Evolutionary conservation across 2,113 vertebrate genomes (phyloP).

Genomic region (Isurus oxyrinchus): DNA sequence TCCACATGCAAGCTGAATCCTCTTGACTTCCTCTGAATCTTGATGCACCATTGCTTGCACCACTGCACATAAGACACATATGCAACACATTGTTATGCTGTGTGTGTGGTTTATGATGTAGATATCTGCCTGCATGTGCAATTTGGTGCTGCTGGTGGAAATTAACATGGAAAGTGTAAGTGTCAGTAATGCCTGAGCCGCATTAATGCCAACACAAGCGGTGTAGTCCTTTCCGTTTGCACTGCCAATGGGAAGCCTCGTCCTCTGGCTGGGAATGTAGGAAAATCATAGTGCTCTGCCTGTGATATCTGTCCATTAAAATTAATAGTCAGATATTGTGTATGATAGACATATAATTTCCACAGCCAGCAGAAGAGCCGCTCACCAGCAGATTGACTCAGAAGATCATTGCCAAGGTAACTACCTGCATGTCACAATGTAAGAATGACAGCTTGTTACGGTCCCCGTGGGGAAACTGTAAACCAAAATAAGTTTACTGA

Average conservation of each 20-base stretch:
- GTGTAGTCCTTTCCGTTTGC: background rate
- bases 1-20: background rate
- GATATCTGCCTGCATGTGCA: background rate
- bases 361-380: background rate
- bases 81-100: background rate
- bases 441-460: background rate
- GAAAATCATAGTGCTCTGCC: background rate
- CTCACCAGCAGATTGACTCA: background rate
- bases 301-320: constrained; percentile 9
- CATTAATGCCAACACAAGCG: background rate
- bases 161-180: background rate
- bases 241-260: background rate
- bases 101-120: background rate
- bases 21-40: background rate
- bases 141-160: background rate
- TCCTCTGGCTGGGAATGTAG: background rate
- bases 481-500: background rate
- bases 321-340: constrained; percentile 7
- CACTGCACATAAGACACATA: background rate
- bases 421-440: background rate
- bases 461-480: background rate
- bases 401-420: constrained; percentile 4
- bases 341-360: constrained; percentile 1
- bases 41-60: background rate
- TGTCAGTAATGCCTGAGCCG: background rate